A percentile compares a stretch with the other conserved stretches of the same genome.
phyloP scores from a whole-genome alignment of 2,888 invertebrate species.

The Diadromus collaris region DNA sequence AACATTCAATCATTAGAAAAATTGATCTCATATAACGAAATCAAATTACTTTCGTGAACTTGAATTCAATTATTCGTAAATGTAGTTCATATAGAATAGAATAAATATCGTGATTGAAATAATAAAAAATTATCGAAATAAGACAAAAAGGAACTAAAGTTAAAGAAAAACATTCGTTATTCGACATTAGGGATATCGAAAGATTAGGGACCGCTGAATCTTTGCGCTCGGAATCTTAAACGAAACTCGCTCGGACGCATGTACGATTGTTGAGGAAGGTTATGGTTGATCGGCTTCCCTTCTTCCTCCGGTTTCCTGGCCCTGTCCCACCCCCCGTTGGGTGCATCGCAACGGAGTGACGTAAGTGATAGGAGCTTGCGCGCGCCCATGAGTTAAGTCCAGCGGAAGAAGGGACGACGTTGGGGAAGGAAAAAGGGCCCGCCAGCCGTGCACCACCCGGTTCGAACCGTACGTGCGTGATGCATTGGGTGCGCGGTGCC shows the following conservation, averaged over 20 bases:
- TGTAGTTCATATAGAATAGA: too few relatives aligned
- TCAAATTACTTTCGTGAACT: neutral
- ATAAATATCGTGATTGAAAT: too few relatives aligned
- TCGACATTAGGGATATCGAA: too few relatives aligned
- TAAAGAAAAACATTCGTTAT: too few relatives aligned
- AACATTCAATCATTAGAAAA: neutral
- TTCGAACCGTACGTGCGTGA: slow-evolving; percentile 39
- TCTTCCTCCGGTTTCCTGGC: slow-evolving; percentile 26
- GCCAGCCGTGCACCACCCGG: slow-evolving; percentile 50
- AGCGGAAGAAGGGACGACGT: slow-evolving; percentile 61
- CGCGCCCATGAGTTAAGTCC: slow-evolving; percentile 38
- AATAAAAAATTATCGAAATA: too few relatives aligned
- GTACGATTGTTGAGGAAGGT: slow-evolving; percentile 69
- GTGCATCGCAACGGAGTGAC: slow-evolving; percentile 60
- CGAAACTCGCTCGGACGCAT: slow-evolving; percentile 40
- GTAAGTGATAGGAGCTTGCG: slow-evolving; percentile 54
- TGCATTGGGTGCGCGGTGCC: slow-evolving; percentile 8
- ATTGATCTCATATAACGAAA: neutral
- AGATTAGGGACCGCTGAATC: neutral
- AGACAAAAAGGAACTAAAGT: too few relatives aligned
- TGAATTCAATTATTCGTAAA: neutral
- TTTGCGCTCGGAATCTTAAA: slow-evolving; percentile 31
- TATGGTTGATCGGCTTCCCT: slow-evolving; percentile 64
- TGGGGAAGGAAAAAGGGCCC: slow-evolving; percentile 53
- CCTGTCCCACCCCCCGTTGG: slow-evolving; percentile 32